Conservation (phyloP, 2,888 invertebrate genomes). For the Brachyopa scutellaris region DNA sequence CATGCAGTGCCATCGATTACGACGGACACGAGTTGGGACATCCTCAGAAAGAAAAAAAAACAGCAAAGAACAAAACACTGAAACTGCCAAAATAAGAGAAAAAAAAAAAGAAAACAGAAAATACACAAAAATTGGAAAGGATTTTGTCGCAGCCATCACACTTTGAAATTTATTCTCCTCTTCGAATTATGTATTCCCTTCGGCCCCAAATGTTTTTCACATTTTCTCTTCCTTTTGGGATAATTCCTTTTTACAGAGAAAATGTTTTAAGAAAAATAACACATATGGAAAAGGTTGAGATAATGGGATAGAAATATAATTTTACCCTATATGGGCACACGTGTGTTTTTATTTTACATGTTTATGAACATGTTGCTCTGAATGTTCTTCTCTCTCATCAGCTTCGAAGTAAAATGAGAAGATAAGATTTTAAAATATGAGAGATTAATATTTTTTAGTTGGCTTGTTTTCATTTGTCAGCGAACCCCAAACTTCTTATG, state of each 20-base stretch:
- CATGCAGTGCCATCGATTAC: constrained; percentile 68
- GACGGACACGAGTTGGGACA: constrained; percentile 39
- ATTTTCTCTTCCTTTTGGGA: constrained; percentile 23
- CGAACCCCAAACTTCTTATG: no score
- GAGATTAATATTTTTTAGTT: no score
- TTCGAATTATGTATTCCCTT: constrained; percentile 44
- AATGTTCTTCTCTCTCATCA: no score
- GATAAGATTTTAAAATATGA: no score
- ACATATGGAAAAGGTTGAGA: not conserved
- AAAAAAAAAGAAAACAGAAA: constrained; percentile 13
- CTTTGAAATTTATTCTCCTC: constrained; percentile 41
- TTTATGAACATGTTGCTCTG: not conserved
- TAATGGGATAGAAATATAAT: not conserved
- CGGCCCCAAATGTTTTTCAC: constrained; percentile 36
- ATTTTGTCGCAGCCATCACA: constrained; percentile 63
- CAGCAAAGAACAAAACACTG: constrained; percentile 21
- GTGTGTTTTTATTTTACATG: not conserved
- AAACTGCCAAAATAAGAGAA: constrained; percentile 48
- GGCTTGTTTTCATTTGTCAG: no score
- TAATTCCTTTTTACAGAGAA: not conserved
- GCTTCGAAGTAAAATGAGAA: no score
- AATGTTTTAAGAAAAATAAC: not conserved
- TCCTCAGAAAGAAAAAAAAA: constrained; percentile 28
- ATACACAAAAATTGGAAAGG: constrained; percentile 53
- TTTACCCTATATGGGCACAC: not conserved